These are phyloP conservation scores for Cirrhinus molitorella DNA, from an alignment of 2,797 vertebrate species.

Conservation along the genomic window DNA sequence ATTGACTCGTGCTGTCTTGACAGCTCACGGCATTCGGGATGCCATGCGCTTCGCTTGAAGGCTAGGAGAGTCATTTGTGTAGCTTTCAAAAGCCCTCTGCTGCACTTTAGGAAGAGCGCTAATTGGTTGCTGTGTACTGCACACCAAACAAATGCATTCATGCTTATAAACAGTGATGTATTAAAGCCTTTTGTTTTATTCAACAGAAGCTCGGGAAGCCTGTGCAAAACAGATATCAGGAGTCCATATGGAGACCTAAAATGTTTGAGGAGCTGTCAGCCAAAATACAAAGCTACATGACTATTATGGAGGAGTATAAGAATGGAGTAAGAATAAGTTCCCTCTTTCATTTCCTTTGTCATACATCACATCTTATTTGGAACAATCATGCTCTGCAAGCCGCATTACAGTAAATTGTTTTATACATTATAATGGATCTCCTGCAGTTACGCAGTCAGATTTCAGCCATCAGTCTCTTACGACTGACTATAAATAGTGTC, in stretches of 20 bases:
- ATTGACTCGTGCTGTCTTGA: constrained; percentile 41
- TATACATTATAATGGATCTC: background rate
- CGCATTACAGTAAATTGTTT: background rate
- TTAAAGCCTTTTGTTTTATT: constrained; percentile 38
- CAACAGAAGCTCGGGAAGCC: constrained; percentile 82
- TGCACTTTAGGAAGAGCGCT: constrained; percentile 26
- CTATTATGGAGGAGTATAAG: constrained; percentile 79
- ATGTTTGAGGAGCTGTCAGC: constrained; percentile 77
- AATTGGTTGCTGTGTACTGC: constrained; percentile 39
- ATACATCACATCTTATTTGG: background rate
- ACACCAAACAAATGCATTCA: constrained; percentile 29
- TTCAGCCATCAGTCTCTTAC: background rate
- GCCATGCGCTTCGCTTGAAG: constrained; percentile 26
- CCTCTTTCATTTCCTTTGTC: background rate
- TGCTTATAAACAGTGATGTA: constrained; percentile 25
- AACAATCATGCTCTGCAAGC: background rate
- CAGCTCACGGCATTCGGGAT: background rate
- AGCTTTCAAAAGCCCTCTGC: constrained; percentile 34
- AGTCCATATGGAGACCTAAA: constrained; percentile 80
- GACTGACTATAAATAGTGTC: background rate
- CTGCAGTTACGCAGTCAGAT: constrained; percentile 7
- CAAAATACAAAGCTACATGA: constrained; percentile 78
- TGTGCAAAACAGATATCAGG: constrained; percentile 80
- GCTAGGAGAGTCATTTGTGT: constrained; percentile 37
- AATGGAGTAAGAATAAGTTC: constrained; percentile 70